A percentile compares a stretch with the other conserved stretches of the same genome.
These are phyloP conservation scores for Ennomos quercinarius DNA, from an alignment of 2,888 invertebrate genomes.

Conservation along the genomic window DNA sequence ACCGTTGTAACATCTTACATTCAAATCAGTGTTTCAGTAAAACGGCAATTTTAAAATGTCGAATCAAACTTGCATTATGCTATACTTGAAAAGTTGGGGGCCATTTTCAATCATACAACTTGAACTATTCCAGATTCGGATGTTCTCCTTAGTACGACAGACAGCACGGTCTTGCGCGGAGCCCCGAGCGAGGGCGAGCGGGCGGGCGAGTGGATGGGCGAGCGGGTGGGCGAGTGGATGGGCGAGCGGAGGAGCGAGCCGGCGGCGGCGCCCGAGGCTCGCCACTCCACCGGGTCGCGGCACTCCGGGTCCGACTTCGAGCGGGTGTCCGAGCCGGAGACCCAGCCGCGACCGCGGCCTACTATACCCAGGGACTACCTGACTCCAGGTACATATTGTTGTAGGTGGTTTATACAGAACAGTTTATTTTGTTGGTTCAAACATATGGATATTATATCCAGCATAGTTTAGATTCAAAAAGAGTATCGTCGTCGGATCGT, in stretches of 20 bases:
- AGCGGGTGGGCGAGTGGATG: not conserved
- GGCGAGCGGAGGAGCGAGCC: no score
- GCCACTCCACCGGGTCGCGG: slow-evolving; percentile 4
- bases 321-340: not conserved
- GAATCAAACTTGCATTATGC: no score
- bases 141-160: slow-evolving; percentile 56
- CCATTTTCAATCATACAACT: no score
- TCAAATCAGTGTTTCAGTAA: no score
- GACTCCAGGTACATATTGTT: slow-evolving; percentile 21
- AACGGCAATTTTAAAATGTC: no score
- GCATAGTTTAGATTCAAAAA: no score
- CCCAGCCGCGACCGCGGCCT: slow-evolving; percentile 1
- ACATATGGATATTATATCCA: no score
- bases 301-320: slow-evolving; percentile 12
- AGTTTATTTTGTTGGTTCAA: no score
- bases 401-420: no score
- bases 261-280: slow-evolving; percentile 13
- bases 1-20: no score
- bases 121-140: slow-evolving; percentile 61
- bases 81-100: no score
- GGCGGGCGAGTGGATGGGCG: slow-evolving; percentile 5
- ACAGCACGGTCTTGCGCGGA: slow-evolving; percentile 21
- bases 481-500: no score
- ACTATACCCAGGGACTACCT: slow-evolving; percentile 22
- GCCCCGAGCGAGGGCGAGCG: slow-evolving; percentile 12